phyloP scores from a whole-genome alignment of 2,797 vertebrate genomes.

The Fundulus diaphanus region DNA sequence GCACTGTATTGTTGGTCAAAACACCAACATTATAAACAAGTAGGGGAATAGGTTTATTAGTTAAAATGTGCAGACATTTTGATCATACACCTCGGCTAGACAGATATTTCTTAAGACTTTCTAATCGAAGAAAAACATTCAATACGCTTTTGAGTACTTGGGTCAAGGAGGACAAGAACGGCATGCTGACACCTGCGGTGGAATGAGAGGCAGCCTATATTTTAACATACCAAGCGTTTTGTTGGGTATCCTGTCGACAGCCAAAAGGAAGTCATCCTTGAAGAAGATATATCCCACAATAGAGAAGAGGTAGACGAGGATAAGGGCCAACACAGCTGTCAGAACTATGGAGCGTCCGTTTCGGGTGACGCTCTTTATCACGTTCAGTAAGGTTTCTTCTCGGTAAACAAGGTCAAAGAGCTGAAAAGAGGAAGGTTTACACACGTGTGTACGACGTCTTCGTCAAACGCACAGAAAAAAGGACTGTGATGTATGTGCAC shows the following conservation, averaged over 20 bases:
- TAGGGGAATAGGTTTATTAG: background rate
- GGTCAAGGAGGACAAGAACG: constrained; percentile 9
- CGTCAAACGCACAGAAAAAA: background rate
- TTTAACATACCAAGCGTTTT: constrained; percentile 83
- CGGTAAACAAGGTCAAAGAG: constrained; percentile 98
- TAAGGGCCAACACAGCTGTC: constrained; percentile 95
- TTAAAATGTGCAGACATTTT: background rate
- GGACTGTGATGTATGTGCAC: background rate
- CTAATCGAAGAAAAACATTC: background rate
- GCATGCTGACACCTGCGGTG: background rate
- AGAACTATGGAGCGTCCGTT: constrained; percentile 98
- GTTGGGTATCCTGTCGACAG: constrained; percentile 93
- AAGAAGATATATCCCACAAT: constrained; percentile 99
- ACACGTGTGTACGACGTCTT: constrained; percentile 1
- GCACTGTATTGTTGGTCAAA: background rate
- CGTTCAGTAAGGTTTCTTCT: constrained; percentile 96
- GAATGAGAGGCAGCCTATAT: constrained; percentile 5
- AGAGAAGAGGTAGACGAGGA: constrained; percentile 98
- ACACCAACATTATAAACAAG: background rate
- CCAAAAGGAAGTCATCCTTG: constrained; percentile 97
- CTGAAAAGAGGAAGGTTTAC: constrained; percentile 71
- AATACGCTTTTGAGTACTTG: background rate
- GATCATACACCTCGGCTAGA: background rate
- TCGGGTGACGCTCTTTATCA: constrained; percentile 98
- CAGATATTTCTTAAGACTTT: background rate